Base-by-base conservation (phyloP, 2,797 vertebrate species). In the Arrhamphus sclerolepis region DNA sequence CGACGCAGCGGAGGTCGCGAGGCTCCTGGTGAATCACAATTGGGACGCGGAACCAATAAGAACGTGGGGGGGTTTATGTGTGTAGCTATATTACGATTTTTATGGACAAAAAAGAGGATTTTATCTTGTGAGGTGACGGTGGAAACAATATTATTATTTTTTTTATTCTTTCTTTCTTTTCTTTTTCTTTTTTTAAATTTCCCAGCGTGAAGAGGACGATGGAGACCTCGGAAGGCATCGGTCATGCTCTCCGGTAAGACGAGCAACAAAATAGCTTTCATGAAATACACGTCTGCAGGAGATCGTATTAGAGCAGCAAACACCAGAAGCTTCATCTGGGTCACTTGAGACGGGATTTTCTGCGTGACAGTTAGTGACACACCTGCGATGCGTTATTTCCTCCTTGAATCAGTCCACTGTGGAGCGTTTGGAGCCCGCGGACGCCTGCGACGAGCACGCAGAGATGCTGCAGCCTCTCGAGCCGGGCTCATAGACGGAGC, bases 211-310 rank as follows among this genome's bases (percentile, higher is more conserved):
- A 70, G 70, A 85, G 76, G 72, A 84, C 79, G 80, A 63, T 29
- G 86, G 80, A 89, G 77, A 89, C 83, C 84, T 82, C 80, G 48
- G 68, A 51, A 80, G 72, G 55, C 86, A 57, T 86, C 86, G 83
- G 86, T 84, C 88, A 88, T 89, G 86, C 82, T 83, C 84, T 70
- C 61, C 75, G 87, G 90, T 90, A 90, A 87, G 85, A 72, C 9
- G 59, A 29, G 20, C 22, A 24, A 13, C 26, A 56, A 34, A 44
- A 53, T 28, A 55, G 47, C 55, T 41, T 42, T 7, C 53, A 31
- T 16, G 9, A 8, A 44, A 2, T 52, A 7, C 41, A 24, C 72
- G 71, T 56, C 17, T 14, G 18, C 48, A 8, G 4, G 20, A 9
- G 2, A 11, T 11, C 7, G 6, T 20, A 14, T 49, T 17, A 17